These are phyloP conservation scores for Micronisus gabar DNA, from an alignment of 2,113 vertebrate genomes.

Conservation along the genomic window DNA sequence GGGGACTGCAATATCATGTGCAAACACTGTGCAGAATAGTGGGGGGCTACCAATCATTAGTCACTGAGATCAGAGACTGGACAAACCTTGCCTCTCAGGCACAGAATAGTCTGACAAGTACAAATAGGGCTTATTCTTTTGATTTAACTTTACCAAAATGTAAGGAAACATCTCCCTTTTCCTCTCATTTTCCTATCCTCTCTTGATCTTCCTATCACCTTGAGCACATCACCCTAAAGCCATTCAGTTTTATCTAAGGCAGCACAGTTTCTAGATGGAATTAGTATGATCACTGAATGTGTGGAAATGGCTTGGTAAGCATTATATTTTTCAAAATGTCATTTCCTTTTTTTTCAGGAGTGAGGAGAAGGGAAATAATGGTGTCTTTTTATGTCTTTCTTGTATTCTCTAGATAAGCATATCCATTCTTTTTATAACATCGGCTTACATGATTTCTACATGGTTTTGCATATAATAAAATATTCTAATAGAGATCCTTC, in stretches of 20 bases:
- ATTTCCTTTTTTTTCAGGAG: not conserved
- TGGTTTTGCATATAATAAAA: not conserved
- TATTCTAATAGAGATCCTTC: not conserved
- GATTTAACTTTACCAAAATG: not conserved
- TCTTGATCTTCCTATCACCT: slow-evolving; percentile 15
- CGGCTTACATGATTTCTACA: not conserved
- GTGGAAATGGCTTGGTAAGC: not conserved
- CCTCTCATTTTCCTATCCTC: not conserved
- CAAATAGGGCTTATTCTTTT: not conserved
- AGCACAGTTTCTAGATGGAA: not conserved
- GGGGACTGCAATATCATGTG: not conserved
- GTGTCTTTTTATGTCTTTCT: not conserved
- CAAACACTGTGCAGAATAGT: not conserved
- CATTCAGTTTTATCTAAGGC: not conserved
- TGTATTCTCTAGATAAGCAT: not conserved
- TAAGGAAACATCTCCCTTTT: not conserved
- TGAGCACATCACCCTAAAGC: not conserved
- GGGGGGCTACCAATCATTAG: not conserved
- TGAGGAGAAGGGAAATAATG: not conserved
- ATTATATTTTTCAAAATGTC: not conserved
- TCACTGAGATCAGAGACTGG: not conserved
- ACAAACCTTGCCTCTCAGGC: not conserved
- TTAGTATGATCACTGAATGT: slow-evolving; percentile 7
- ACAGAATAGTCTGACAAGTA: not conserved
- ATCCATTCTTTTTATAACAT: not conserved